Evolutionary conservation across 2,113 vertebrate genomes (phyloP).

Genomic region (Myxocyprinus asiaticus): DNA sequence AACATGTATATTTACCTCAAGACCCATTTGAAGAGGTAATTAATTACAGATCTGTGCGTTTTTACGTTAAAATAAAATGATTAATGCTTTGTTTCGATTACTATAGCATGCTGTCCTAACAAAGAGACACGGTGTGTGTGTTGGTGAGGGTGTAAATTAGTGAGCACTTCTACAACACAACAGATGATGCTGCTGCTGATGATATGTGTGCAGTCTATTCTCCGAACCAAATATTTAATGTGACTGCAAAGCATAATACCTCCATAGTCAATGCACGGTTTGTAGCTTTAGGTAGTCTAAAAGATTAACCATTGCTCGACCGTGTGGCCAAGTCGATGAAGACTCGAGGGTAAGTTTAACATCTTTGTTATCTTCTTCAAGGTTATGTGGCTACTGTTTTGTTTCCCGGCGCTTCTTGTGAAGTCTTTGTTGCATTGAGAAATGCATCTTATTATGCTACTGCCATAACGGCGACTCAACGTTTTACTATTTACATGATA

Average conservation of each 20-base stretch:
- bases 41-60: neutral
- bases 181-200: neutral
- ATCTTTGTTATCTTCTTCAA: neutral
- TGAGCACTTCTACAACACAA: neutral
- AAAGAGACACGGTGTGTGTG: neutral
- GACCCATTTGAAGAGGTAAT: too few species aligned
- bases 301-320: neutral
- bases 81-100: neutral
- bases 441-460: too few species aligned
- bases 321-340: slow-evolving; percentile 22
- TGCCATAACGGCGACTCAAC: too few species aligned
- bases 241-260: neutral
- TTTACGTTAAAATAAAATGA: neutral
- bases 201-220: neutral
- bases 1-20: too few species aligned
- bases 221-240: neutral
- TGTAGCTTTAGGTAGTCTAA: neutral
- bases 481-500: neutral
- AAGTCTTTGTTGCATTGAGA: neutral
- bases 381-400: neutral
- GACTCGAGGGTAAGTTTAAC: slow-evolving; percentile 33
- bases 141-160: neutral
- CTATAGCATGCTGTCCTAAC: too few species aligned
- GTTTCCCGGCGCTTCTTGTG: neutral
- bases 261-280: neutral